Base-by-base conservation (phyloP, 2,113 vertebrate species). In the Capricornis sumatraensis region DNA sequence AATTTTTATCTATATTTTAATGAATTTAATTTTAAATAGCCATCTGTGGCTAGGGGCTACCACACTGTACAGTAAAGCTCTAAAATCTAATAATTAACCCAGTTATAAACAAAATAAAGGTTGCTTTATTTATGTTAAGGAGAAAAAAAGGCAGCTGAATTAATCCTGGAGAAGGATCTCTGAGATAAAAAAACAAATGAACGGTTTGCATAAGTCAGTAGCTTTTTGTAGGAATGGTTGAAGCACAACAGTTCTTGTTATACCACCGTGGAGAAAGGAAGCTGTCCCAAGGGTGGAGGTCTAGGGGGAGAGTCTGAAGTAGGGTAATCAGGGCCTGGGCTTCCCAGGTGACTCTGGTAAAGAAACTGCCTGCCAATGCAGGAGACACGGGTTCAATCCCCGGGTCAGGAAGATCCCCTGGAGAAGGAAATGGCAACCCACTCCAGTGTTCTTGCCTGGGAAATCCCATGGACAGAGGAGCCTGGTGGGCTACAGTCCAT, bases 81-180 rank as follows among this genome's bases (percentile, higher is more conserved):
- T 95, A 82, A 93, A 96, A 93, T 84, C 55, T 87, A 89, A 85
- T 74, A 78, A 76, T 81, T 16, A 82, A 82, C 52, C 11, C 43
- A 94, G 28, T 76, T 94, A 87, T 27, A 50, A 90, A 90, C 25
- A 90, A 96, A 94, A 94, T 52, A 30, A 86, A 60, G 23, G 94
- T 92, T 87, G 23, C 16, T 95, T 92, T 97, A 81, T 82, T 95
- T 85, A 88, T 84, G 43, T 57, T 78, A 87, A 74, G n/a, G 57
- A 94, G 14, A 79, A 90, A 84, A 84, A 96, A 55, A 40, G n/a
- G 12, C 45, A 27, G 30, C 7, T 47, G 2, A 21, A 83, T 90
- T 82, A 92, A 58, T 25, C 47, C 30, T 64, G 21, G n/a, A 83
- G 58, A 19, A 10, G 33, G 2, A 58, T 36, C 7, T 76, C 52